Evolutionary conservation across 2,888 invertebrate genomes (phyloP).

Genomic region (Hirudinaria manillensis): DNA sequence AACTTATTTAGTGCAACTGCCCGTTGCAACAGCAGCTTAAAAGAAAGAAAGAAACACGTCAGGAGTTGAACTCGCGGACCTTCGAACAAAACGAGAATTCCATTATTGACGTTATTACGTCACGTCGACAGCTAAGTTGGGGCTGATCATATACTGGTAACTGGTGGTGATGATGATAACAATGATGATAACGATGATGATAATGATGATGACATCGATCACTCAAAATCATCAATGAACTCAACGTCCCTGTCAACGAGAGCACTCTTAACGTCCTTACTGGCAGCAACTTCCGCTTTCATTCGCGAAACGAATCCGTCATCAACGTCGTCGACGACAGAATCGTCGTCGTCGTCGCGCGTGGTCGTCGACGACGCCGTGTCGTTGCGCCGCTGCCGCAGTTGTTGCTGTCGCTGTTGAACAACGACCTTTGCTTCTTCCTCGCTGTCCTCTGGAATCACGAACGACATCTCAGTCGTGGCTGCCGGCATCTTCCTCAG

Average conservation of each 20-base stretch:
- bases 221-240: constrained; percentile 24
- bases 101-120: too few relatives aligned
- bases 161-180: neutral
- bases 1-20: too few relatives aligned
- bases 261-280: constrained; percentile 16
- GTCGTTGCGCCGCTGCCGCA: neutral
- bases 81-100: too few relatives aligned
- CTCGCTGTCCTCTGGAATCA: constrained; percentile 19
- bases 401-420: too few relatives aligned
- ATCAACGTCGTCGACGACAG: neutral
- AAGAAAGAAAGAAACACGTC: too few relatives aligned
- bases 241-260: constrained; percentile 24
- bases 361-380: neutral
- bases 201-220: neutral
- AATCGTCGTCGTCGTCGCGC: neutral
- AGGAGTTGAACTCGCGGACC: too few relatives aligned
- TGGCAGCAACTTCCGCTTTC: neutral
- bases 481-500: constrained; percentile 18
- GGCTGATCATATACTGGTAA: too few relatives aligned
- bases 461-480: constrained; percentile 23
- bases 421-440: neutral
- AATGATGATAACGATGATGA: neutral
- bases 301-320: neutral
- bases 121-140: too few relatives aligned
- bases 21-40: too few relatives aligned